phyloP scores from a whole-genome alignment of 2,888 invertebrate genomes.

The Flexamia atlantica region DNA sequence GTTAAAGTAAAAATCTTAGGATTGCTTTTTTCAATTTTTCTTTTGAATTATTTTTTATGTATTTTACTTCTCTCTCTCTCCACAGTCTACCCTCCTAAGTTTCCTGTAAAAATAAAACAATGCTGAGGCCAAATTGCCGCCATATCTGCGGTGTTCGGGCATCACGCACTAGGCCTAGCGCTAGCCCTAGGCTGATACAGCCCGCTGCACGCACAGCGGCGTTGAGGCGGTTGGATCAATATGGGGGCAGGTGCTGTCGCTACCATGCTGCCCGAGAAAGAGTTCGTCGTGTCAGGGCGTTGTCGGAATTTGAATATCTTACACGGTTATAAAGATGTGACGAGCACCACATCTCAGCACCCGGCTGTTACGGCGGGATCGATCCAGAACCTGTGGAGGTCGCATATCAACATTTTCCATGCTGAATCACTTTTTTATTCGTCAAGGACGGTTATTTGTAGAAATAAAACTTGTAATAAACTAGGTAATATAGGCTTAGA shows the following conservation, averaged over 20 bases:
- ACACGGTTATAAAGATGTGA: conserved; percentile 9
- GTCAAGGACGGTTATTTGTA: too few relatives aligned
- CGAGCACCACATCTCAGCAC: not conserved
- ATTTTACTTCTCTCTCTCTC: too few relatives aligned
- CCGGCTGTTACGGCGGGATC: too few relatives aligned
- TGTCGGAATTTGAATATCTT: conserved; percentile 22
- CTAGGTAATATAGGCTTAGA: too few relatives aligned
- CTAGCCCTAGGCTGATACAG: not conserved
- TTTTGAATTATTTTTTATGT: too few relatives aligned
- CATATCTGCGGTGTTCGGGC: not conserved
- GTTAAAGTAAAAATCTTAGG: too few relatives aligned
- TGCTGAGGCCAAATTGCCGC: not conserved
- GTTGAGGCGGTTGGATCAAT: conserved; percentile 1
- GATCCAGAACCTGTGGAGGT: too few relatives aligned
- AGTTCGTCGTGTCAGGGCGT: not conserved
- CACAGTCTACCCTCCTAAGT: too few relatives aligned
- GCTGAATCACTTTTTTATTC: too few relatives aligned
- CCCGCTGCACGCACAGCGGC: not conserved
- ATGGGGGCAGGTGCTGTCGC: conserved; percentile 21
- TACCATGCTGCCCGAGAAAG: conserved; percentile 8
- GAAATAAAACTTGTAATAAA: too few relatives aligned
- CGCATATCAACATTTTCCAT: too few relatives aligned
- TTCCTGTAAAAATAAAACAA: not conserved
- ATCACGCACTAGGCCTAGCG: conserved; percentile 4
- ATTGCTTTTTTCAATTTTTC: too few relatives aligned